Evolutionary conservation across 2,113 vertebrate genomes (phyloP).

Genomic region (Zootoca vivipara): DNA sequence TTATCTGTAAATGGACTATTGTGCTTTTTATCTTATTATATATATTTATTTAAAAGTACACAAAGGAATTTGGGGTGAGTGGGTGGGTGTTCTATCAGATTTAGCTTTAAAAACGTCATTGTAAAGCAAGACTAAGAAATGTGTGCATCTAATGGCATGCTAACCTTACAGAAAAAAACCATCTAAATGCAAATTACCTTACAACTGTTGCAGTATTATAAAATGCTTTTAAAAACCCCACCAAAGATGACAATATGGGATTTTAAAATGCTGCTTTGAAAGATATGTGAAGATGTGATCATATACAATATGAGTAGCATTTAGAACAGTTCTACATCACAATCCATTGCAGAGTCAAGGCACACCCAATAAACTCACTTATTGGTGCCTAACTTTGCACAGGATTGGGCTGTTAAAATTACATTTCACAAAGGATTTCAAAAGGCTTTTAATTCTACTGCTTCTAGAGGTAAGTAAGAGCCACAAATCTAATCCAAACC

Average conservation of each 20-base stretch:
- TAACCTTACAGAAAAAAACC: slow-evolving; percentile 29
- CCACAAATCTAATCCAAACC: not conserved
- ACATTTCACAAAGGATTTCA: slow-evolving; percentile 22
- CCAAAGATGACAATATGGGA: slow-evolving; percentile 6
- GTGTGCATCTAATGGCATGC: slow-evolving; percentile 10
- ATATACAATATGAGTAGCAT: not conserved
- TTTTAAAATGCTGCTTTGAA: slow-evolving; percentile 32
- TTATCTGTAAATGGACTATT: not conserved
- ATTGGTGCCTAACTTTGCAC: fast-evolving
- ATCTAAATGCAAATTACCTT: slow-evolving; percentile 52
- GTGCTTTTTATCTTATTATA: not conserved
- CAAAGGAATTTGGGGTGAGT: not conserved
- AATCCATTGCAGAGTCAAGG: slow-evolving; percentile 29
- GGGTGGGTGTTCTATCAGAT: not conserved
- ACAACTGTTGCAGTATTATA: slow-evolving; percentile 35
- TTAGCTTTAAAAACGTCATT: slow-evolving; percentile 26
- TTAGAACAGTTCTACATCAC: not conserved
- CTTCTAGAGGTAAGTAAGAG: not conserved
- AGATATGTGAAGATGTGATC: slow-evolving; percentile 11
- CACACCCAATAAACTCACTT: not conserved
- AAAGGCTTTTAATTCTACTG: slow-evolving; percentile 19
- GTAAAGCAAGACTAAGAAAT: slow-evolving; percentile 30
- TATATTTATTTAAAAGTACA: not conserved
- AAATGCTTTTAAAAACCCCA: not conserved
- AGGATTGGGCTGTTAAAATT: not conserved